Conservation (phyloP, 2,797 vertebrate genomes). For the Alectoris magna region DNA sequence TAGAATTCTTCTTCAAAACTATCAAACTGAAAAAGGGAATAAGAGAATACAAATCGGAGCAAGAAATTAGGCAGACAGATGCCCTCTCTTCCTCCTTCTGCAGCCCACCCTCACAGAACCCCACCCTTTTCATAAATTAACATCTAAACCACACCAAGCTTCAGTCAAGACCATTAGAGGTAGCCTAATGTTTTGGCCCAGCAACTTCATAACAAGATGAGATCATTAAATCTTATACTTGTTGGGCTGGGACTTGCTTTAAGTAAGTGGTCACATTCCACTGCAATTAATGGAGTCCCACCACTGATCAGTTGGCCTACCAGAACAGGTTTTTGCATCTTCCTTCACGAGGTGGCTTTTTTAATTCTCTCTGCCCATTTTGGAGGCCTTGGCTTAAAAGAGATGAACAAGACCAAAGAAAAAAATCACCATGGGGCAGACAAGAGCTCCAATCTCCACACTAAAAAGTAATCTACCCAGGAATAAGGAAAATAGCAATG, state of each 20-base stretch:
- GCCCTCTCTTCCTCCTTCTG: neutral
- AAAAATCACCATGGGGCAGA: neutral
- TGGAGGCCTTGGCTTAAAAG: neutral
- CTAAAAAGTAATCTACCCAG: neutral
- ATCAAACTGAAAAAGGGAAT: neutral
- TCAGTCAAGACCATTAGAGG: neutral
- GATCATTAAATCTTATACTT: neutral
- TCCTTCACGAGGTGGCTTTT: neutral
- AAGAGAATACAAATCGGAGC: neutral
- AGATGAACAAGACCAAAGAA: neutral
- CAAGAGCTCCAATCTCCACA: neutral
- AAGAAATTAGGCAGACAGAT: neutral
- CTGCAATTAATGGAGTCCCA: neutral
- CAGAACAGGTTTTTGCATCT: neutral
- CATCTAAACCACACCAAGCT: neutral
- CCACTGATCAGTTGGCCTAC: neutral
- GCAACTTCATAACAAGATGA: neutral
- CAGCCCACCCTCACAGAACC: neutral
- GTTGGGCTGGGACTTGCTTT: neutral
- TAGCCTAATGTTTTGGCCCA: neutral
- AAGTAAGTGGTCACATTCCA: neutral
- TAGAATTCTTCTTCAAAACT: neutral
- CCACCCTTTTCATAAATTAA: neutral
- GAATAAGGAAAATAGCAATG: neutral
- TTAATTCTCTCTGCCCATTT: neutral